phyloP scores from a whole-genome alignment of 1,140 invertebrate genomes.

The Drosophila persimilis region DNA sequence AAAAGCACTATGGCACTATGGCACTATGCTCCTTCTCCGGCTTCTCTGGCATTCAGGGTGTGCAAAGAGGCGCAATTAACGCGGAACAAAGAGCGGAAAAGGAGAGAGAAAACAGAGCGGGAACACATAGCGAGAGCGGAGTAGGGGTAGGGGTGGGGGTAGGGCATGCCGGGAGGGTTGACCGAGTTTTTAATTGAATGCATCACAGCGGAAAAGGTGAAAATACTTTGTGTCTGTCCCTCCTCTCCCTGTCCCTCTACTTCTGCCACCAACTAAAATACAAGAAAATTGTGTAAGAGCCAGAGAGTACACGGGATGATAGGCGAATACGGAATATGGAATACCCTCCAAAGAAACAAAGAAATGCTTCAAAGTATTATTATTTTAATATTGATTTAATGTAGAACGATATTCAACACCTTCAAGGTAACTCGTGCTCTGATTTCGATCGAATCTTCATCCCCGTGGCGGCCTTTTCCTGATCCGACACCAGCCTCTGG shows the following conservation, averaged over 20 bases:
- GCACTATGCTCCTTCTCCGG: neutral
- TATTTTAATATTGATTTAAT: neutral
- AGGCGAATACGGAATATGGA: neutral
- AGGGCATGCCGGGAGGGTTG: constrained; percentile 21
- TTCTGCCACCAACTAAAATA: constrained; percentile 18
- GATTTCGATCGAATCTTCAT: too few relatives aligned
- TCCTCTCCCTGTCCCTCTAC: neutral
- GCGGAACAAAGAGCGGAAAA: constrained; percentile 23
- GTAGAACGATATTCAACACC: too few relatives aligned
- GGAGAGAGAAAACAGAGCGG: neutral
- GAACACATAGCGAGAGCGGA: neutral
- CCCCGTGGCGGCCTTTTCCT: too few relatives aligned
- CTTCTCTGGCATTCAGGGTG: constrained; percentile 13
- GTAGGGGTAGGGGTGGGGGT: neutral
- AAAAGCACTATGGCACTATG: neutral
- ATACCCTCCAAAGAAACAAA: neutral
- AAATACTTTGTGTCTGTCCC: constrained; percentile 44
- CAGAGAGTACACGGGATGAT: too few relatives aligned
- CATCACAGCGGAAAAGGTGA: constrained; percentile 74
- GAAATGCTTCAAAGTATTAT: neutral
- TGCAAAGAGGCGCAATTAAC: constrained; percentile 69
- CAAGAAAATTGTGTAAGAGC: neutral
- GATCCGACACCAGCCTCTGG: too few relatives aligned
- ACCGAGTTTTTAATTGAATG: constrained; percentile 77
- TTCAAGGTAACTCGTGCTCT: too few relatives aligned